Conservation (phyloP, 2,888 invertebrate species). For the Hemistola chrysoprasaria region DNA sequence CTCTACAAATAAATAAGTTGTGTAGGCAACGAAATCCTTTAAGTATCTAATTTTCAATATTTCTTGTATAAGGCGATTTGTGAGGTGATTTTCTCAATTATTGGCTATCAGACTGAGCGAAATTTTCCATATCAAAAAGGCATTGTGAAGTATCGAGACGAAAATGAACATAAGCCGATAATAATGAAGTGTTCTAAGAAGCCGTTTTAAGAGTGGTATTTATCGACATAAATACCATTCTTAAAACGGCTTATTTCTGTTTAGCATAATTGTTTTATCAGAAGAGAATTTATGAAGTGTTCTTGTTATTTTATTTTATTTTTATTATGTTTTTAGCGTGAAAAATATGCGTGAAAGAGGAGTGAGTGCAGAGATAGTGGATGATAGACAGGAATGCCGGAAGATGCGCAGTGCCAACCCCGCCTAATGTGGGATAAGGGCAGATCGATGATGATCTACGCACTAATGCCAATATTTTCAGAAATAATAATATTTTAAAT, state of each 20-base stretch:
- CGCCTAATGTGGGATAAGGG: too few relatives aligned
- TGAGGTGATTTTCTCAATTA: constrained; percentile 68
- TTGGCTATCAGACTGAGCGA: constrained; percentile 61
- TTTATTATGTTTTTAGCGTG: too few relatives aligned
- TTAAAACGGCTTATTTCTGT: neutral
- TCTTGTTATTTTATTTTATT: too few relatives aligned
- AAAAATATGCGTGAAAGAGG: too few relatives aligned
- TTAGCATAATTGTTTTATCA: neutral
- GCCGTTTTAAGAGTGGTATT: too few relatives aligned
- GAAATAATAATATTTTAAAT: too few relatives aligned
- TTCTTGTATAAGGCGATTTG: constrained; percentile 65
- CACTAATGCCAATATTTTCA: too few relatives aligned
- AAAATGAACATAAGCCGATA: constrained; percentile 64
- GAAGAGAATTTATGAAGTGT: too few relatives aligned
- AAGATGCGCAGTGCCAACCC: too few relatives aligned
- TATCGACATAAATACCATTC: constrained; percentile 45
- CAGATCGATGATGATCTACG: too few relatives aligned
- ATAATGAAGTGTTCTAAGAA: constrained; percentile 65
- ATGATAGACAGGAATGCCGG: too few relatives aligned
- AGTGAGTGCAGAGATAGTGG: too few relatives aligned
- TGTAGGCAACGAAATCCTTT: constrained; percentile 55
- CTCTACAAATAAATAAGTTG: constrained; percentile 9
- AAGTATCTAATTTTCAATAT: constrained; percentile 70
- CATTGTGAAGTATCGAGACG: constrained; percentile 52
- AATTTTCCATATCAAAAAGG: constrained; percentile 60